A percentile compares a stretch with the other conserved stretches of the same genome.
Evolutionary conservation across 1,140 invertebrate species (phyloP).

Genomic region (Sminthurides bifidus): DNA sequence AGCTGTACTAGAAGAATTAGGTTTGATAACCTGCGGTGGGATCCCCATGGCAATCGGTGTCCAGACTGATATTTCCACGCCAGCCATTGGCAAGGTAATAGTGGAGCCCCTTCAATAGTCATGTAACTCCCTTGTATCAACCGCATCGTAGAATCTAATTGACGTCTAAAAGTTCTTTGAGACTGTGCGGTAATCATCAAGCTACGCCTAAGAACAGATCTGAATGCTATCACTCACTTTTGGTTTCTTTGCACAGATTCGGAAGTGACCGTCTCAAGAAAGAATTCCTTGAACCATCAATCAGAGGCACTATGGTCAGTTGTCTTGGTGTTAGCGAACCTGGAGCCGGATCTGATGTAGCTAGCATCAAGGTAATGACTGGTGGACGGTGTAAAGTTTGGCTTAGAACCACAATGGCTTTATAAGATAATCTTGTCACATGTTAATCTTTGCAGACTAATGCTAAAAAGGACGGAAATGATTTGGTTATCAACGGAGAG

Average conservation of each 20-base stretch:
- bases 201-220: not conserved
- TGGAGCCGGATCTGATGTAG: constrained; percentile 47
- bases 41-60: constrained; percentile 47
- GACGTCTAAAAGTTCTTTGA: not conserved
- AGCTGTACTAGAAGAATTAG: constrained; percentile 45
- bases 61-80: constrained; percentile 45
- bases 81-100: constrained; percentile 37
- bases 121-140: not conserved
- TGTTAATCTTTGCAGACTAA: constrained; percentile 38
- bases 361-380: constrained; percentile 36
- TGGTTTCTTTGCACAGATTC: constrained; percentile 36
- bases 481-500: constrained; percentile 47
- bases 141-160: not conserved
- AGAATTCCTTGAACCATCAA: constrained; percentile 45
- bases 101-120: not conserved
- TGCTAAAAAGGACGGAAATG: constrained; percentile 41
- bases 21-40: constrained; percentile 41
- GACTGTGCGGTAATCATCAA: not conserved
- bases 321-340: constrained; percentile 49
- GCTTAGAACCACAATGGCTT: too few species aligned
- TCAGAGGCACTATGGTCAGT: constrained; percentile 45
- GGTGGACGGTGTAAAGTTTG: too few species aligned
- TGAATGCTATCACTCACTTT: not conserved
- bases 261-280: constrained; percentile 47
- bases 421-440: too few species aligned